Evolutionary conservation across 2,113 vertebrate species (phyloP).

Genomic region (Eudyptes chrysolophus): DNA sequence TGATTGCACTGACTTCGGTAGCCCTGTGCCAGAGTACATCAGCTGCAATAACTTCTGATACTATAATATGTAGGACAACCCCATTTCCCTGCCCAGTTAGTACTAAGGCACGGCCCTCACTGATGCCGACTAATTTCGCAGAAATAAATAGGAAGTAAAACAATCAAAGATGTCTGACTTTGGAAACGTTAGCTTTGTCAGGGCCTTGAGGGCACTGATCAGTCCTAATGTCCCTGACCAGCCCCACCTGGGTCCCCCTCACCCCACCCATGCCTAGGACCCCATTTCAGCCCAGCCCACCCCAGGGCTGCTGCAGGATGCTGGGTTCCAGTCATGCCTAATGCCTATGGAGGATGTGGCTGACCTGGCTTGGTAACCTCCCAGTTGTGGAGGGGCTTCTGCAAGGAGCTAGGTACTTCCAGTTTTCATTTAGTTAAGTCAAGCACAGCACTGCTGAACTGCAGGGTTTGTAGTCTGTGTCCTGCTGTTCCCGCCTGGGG

Average conservation of each 20-base stretch:
- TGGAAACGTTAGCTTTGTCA: not conserved
- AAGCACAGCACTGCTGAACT: rapidly evolving
- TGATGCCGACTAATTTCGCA: not conserved
- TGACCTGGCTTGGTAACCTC: rapidly evolving
- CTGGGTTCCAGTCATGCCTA: rapidly evolving
- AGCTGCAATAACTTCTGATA: not conserved
- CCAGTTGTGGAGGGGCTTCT: rapidly evolving
- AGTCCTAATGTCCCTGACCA: not conserved
- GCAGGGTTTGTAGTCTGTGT: rapidly evolving
- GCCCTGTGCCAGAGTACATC: not conserved
- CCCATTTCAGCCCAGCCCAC: not conserved
- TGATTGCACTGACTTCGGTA: not conserved
- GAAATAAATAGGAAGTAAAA: not conserved
- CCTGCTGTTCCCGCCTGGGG: rapidly evolving
- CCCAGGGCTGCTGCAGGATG: not conserved
- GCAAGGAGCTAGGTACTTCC: rapidly evolving
- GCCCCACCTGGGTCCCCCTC: not conserved
- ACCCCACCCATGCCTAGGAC: not conserved
- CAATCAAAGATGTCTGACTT: not conserved
- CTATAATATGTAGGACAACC: rapidly evolving
- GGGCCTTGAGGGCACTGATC: not conserved
- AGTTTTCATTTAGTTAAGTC: rapidly evolving
- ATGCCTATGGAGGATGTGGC: rapidly evolving
- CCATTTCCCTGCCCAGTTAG: rapidly evolving
- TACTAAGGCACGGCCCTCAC: not conserved